Evolutionary conservation across 2,888 invertebrate species (phyloP).

Genomic region (Latrodectus elegans): DNA sequence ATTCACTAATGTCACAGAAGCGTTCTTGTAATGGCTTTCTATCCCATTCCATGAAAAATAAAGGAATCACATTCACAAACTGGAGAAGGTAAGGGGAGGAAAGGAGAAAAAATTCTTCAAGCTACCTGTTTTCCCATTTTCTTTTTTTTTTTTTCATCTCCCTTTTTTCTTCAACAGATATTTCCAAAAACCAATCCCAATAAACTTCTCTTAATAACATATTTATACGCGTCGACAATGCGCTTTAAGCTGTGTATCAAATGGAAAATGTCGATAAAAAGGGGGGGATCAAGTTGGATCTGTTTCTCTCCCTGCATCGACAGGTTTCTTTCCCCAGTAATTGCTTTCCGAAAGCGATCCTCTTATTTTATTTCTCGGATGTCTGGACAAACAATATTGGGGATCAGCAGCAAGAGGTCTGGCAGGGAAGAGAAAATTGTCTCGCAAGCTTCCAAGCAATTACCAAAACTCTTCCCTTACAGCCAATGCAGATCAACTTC

Average conservation of each 20-base stretch:
- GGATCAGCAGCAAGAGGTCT: conserved; percentile 11
- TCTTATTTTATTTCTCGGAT: conserved; percentile 36
- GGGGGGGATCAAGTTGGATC: conserved; percentile 13
- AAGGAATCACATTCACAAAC: conserved; percentile 21
- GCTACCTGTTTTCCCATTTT: conserved; percentile 39
- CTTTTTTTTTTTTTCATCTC: neutral
- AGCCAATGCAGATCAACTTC: no score
- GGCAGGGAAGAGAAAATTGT: no score
- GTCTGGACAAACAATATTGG: conserved; percentile 27
- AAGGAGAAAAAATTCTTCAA: conserved; percentile 13
- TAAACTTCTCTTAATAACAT: conserved; percentile 56
- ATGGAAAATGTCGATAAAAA: conserved; percentile 47
- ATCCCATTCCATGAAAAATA: conserved; percentile 48
- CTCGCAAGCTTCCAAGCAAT: no score
- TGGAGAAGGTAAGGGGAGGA: neutral
- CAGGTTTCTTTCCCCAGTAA: conserved; percentile 15
- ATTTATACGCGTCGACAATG: conserved; percentile 57
- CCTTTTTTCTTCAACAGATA: neutral
- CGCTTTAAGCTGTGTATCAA: conserved; percentile 20
- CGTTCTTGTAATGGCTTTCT: conserved; percentile 65
- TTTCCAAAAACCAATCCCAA: conserved; percentile 32
- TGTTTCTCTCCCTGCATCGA: neutral
- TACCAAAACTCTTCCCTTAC: no score
- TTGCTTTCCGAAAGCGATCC: conserved; percentile 47
- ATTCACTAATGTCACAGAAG: conserved; percentile 65